Conservation (phyloP, 1,140 invertebrate species). For the Procambarus virginalis region DNA sequence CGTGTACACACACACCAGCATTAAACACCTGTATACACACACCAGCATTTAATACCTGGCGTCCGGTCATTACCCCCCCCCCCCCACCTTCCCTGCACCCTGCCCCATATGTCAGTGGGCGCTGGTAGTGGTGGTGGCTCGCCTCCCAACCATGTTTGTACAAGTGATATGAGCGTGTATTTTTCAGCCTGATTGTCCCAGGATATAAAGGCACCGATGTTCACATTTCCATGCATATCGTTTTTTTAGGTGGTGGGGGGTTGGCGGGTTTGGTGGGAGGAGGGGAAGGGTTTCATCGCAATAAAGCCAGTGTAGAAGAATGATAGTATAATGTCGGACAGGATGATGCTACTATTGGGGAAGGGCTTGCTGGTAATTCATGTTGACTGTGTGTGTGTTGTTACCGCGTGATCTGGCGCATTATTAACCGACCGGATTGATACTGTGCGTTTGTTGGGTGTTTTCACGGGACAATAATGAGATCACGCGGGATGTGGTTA, state of each 20-base stretch:
- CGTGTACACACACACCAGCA: no score
- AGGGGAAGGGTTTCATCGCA: neutral
- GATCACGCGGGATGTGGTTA: neutral
- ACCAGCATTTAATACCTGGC: no score
- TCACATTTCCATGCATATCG: conserved; percentile 53
- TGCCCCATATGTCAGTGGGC: no score
- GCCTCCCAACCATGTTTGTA: neutral
- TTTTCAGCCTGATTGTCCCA: conserved; percentile 42
- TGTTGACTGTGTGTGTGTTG: conserved; percentile 25
- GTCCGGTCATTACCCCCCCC: no score
- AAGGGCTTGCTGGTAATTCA: neutral
- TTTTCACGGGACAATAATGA: conserved; percentile 13
- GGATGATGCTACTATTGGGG: conserved; percentile 46
- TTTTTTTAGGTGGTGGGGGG: conserved; percentile 7
- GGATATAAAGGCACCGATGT: conserved; percentile 38
- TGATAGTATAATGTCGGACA: conserved; percentile 33
- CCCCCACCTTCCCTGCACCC: no score
- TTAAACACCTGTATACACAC: no score
- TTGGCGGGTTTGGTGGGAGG: neutral
- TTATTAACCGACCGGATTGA: conserved; percentile 28
- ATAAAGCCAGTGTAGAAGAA: conserved; percentile 54
- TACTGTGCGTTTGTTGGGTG: conserved; percentile 20
- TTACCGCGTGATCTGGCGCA: conserved; percentile 18
- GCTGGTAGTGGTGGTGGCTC: neutral
- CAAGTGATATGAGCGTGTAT: conserved; percentile 36